These are phyloP conservation scores for Forbesichthys agassizii DNA, from an alignment of 2,113 vertebrate genomes.

Conservation along the genomic window DNA sequence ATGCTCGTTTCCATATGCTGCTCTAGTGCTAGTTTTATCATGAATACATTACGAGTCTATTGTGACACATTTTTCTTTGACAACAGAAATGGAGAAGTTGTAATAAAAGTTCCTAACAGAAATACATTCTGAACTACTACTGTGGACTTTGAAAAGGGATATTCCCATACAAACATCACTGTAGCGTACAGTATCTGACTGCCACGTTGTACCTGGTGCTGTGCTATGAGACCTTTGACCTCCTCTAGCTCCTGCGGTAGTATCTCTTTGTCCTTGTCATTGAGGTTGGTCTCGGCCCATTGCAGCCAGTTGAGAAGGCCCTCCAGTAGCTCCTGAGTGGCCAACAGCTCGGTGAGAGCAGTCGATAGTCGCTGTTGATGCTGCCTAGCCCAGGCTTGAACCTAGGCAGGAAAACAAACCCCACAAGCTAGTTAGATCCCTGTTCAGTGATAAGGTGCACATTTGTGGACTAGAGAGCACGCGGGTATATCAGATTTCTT, in stretches of 20 bases:
- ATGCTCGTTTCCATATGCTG: too few relatives aligned
- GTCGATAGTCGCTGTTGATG: slow-evolving; percentile 90
- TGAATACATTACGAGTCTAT: too few relatives aligned
- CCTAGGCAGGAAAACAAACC: slow-evolving; percentile 68
- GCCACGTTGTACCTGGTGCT: slow-evolving; percentile 86
- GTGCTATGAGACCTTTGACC: slow-evolving; percentile 91
- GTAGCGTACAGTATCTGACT: background rate
- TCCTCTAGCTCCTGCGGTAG: slow-evolving; percentile 94
- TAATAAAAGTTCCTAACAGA: too few relatives aligned
- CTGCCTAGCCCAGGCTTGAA: slow-evolving; percentile 93
- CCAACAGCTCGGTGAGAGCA: slow-evolving; percentile 85
- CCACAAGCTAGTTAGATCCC: background rate
- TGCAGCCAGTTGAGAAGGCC: slow-evolving; percentile 91
- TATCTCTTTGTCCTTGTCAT: slow-evolving; percentile 88
- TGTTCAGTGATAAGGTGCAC: background rate
- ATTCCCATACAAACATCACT: too few relatives aligned
- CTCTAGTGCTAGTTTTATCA: too few relatives aligned
- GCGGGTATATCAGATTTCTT: too few relatives aligned
- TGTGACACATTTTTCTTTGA: too few relatives aligned
- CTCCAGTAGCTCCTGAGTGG: slow-evolving; percentile 92
- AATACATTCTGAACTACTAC: too few relatives aligned
- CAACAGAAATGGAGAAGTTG: too few relatives aligned
- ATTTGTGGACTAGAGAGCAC: too few relatives aligned
- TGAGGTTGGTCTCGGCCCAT: slow-evolving; percentile 92
- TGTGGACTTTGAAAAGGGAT: too few relatives aligned